Percentiles rank a stretch among this genome's conserved stretches.
phyloP scores from a whole-genome alignment of 2,797 vertebrate species.

The Microtus obscurus region DNA sequence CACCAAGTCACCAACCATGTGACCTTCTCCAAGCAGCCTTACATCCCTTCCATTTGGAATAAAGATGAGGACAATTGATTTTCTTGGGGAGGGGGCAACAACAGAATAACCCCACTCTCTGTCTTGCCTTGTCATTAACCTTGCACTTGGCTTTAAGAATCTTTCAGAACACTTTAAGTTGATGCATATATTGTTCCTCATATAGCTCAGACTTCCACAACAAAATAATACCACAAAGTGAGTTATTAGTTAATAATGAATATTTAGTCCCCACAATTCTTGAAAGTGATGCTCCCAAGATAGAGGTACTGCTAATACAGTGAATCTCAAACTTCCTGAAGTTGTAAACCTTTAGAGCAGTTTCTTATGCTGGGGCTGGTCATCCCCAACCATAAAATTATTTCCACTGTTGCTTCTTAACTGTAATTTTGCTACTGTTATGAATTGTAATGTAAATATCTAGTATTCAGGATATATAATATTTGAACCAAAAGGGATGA shows the following conservation, averaged over 20 bases:
- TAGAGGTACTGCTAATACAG: not conserved
- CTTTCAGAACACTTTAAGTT: too few relatives aligned
- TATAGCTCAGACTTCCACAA: not conserved
- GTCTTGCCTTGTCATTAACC: not conserved
- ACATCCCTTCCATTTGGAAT: not conserved
- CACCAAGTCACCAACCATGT: not conserved
- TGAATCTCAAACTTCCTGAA: not conserved
- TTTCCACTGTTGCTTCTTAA: not conserved
- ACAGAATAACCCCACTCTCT: not conserved
- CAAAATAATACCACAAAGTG: not conserved
- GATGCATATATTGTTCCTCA: not conserved
- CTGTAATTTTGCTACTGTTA: not conserved
- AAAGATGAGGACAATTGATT: not conserved
- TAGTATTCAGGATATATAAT: not conserved
- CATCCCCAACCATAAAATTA: not conserved
- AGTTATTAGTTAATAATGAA: not conserved
- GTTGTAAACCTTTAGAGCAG: not conserved
- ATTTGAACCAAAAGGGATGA: not conserved
- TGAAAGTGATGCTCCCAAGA: not conserved
- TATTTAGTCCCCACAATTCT: not conserved
- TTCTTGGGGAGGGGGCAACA: not conserved
- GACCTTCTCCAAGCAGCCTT: not conserved
- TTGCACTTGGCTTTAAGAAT: not conserved
- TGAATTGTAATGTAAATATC: not conserved
- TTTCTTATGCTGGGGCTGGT: not conserved